Evolutionary conservation across 2,113 vertebrate genomes (phyloP).

Genomic region (mouse (Mus musculus)): DNA sequence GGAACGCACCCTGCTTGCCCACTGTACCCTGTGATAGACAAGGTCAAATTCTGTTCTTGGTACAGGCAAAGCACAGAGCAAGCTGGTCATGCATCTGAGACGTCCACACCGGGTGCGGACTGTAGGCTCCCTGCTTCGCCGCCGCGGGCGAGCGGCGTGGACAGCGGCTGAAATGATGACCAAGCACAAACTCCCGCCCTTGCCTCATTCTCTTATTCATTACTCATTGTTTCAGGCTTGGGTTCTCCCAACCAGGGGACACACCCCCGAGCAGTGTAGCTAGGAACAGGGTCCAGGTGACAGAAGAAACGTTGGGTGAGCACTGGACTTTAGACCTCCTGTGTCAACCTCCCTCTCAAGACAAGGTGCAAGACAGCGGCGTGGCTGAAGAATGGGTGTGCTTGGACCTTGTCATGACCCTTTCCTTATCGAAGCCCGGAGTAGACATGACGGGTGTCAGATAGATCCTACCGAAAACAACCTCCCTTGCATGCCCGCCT

Average conservation of each 20-base stretch:
- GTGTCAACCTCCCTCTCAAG: neutral
- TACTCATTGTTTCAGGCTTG: neutral
- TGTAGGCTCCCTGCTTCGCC: neutral
- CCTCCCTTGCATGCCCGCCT: neutral
- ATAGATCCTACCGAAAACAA: neutral
- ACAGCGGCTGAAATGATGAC: too few relatives aligned
- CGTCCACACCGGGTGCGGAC: neutral
- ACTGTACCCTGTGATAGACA: neutral
- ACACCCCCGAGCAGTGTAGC: neutral
- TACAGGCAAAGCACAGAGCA: neutral
- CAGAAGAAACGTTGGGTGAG: neutral
- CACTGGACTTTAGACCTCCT: neutral
- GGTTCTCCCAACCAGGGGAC: neutral
- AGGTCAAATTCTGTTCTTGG: slow-evolving; percentile 62
- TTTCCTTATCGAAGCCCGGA: neutral
- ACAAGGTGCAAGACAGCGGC: neutral
- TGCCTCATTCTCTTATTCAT: too few relatives aligned
- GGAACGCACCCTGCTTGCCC: neutral
- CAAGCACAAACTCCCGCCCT: fast-evolving
- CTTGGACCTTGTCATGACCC: neutral
- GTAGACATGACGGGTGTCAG: too few relatives aligned
- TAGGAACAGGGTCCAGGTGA: neutral
- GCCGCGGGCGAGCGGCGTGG: neutral
- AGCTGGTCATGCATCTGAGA: neutral
- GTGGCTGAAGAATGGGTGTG: neutral